Percentiles rank a stretch among this genome's conserved stretches.
Evolutionary conservation across 2,113 vertebrate species (phyloP).

Genomic region (Sander vitreus): DNA sequence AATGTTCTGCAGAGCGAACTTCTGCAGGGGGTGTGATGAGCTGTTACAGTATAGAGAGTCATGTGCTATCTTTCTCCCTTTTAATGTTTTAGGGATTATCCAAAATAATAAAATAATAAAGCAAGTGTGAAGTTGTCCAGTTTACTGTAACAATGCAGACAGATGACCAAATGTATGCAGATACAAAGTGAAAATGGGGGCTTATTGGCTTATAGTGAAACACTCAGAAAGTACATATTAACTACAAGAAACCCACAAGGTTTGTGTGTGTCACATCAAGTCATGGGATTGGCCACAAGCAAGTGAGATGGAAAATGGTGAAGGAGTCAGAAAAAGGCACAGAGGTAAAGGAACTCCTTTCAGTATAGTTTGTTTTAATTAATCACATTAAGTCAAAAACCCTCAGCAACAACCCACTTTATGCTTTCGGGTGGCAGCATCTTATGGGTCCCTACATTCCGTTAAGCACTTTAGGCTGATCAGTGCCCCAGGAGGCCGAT

Average conservation of each 20-base stretch:
- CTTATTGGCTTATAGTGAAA: background rate
- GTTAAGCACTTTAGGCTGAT: conserved; percentile 85
- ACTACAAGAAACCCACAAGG: background rate
- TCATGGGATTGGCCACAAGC: background rate
- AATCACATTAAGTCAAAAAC: conserved; percentile 77
- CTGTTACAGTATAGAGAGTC: background rate
- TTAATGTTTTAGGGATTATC: background rate
- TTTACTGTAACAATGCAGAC: background rate
- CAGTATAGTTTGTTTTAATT: conserved; percentile 78
- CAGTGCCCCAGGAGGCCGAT: conserved; percentile 82
- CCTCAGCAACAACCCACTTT: conserved; percentile 71
- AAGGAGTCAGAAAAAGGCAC: conserved; percentile 8
- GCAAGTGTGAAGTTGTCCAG: background rate
- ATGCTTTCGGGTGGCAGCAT: conserved; percentile 80
- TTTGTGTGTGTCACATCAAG: background rate
- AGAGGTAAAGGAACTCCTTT: conserved; percentile 31
- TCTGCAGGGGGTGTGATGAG: conserved; percentile 19
- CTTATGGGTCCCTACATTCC: conserved; percentile 77
- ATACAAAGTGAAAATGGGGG: background rate
- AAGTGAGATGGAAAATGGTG: background rate
- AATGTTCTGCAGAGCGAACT: conserved; percentile 20
- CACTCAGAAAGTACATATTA: background rate
- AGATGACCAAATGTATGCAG: background rate
- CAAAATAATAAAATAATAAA: no score
- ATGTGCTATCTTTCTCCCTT: background rate